Conservation (phyloP, 2,797 vertebrate genomes). For the Enteromius anoplus region DNA sequence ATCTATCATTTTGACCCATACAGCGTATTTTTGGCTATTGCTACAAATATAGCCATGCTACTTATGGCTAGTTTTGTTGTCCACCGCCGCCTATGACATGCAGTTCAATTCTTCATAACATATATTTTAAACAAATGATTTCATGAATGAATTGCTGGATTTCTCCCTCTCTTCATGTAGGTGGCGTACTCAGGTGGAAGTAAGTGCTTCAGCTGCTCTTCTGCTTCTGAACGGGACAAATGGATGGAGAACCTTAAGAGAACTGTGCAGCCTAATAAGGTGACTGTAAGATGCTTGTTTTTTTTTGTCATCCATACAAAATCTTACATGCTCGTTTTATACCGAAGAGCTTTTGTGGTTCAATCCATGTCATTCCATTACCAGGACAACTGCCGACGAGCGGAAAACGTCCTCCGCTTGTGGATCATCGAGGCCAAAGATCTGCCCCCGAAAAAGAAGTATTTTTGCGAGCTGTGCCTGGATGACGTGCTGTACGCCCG, state of each 20-base stretch:
- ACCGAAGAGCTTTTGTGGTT: not conserved
- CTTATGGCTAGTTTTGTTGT: no score
- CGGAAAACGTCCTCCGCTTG: slow-evolving; percentile 90
- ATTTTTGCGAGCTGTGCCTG: slow-evolving; percentile 97
- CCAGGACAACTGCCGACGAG: slow-evolving; percentile 91
- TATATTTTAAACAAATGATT: not conserved
- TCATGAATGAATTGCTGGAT: not conserved
- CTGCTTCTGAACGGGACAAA: slow-evolving; percentile 93
- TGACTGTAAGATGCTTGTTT: slow-evolving; percentile 61
- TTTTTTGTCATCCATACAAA: not conserved
- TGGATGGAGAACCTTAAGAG: slow-evolving; percentile 98
- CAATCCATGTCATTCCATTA: slow-evolving; percentile 19
- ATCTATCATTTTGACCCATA: no score
- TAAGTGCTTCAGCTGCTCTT: slow-evolving; percentile 95
- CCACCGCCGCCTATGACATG: not conserved
- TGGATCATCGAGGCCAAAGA: slow-evolving; percentile 99
- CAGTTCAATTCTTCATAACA: not conserved
- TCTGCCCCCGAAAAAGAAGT: slow-evolving; percentile 92
- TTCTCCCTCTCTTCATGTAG: slow-evolving; percentile 67
- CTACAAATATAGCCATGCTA: no score
- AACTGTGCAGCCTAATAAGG: slow-evolving; percentile 95
- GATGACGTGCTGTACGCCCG: slow-evolving; percentile 94
- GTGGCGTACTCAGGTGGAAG: slow-evolving; percentile 91
- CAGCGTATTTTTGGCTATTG: no score
- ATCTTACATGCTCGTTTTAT: not conserved